Base-by-base conservation (phyloP, 92 coral and sea anemone species). In the Zoanthus solanderi region DNA sequence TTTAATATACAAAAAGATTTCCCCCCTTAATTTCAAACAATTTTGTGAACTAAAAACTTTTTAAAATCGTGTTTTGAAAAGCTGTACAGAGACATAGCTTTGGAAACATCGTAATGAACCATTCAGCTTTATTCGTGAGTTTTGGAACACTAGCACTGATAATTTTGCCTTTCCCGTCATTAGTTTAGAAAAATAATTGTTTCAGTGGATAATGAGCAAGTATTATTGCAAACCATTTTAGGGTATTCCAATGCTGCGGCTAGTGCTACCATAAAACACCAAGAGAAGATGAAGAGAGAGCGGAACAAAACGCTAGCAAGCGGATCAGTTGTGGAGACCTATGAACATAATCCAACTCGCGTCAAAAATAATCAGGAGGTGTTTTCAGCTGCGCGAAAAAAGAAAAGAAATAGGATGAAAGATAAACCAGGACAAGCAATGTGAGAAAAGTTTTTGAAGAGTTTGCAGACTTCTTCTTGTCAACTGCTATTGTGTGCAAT, bases 221-320 rank as follows among this genome's bases (percentile, higher is more conserved):
- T 67, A 14, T 17, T 37, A 12, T 52, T 50, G 14, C 71, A 6
- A 50, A 7, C 56, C 66, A 6, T 69, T 72, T 4, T 80, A 97
- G 99, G 97, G 16, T 97, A 92, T 72, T 87, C 89, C 48, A 97
- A 92, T 78, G 94, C 99, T 11, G 94, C 96, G 78, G 95, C 96
- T 28, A 87, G 72, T 9, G 95, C 98, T 0, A 65, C 91, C 34
- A 91, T 97, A 61, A 94, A 83, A 34, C 99, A 97, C 54, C 88
- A 89, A 9, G 99, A 97, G 84, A 92, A 94, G 81, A 89, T 93
- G 94, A 95, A 95, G 74, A 66, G 88, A 16, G 94, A 95, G 71
- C 88, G 88, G 74, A 91, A 83, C 50, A 92, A 92, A 88, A 94
- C 98, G 0, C 52, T 89, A 8, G 97, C 93, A 0, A 87, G 84